Evolutionary conservation across 2,113 vertebrate genomes (phyloP).

Genomic region (Anguilla rostrata): DNA sequence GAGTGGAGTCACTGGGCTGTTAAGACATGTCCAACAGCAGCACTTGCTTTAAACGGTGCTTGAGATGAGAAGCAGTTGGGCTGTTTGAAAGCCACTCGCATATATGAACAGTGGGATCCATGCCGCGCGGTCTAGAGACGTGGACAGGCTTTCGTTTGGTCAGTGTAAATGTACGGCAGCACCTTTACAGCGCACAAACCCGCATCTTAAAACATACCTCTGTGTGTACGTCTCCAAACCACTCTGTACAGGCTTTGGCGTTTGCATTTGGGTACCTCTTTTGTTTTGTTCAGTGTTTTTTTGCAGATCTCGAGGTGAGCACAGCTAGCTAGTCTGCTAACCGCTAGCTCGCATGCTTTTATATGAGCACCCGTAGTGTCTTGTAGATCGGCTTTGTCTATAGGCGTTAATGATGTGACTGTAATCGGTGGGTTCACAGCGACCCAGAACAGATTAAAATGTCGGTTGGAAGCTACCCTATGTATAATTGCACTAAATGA

Average conservation of each 20-base stretch:
- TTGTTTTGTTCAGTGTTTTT: background rate
- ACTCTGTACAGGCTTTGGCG: background rate
- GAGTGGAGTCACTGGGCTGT: too few species aligned
- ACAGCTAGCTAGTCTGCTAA: background rate
- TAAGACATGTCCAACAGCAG: too few species aligned
- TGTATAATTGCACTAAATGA: conserved; percentile 43
- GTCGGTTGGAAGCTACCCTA: background rate
- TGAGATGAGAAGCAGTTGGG: too few species aligned
- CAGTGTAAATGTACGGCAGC: background rate
- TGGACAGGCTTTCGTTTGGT: background rate
- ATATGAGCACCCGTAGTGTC: background rate
- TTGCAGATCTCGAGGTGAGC: background rate
- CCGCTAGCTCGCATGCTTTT: background rate
- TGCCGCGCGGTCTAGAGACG: background rate
- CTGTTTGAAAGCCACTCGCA: too few species aligned
- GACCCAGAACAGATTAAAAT: background rate
- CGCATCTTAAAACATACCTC: background rate
- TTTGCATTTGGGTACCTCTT: background rate
- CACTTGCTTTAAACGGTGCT: too few species aligned
- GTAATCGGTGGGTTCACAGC: conserved; percentile 12
- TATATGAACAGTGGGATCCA: background rate
- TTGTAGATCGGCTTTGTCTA: background rate
- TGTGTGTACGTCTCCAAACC: background rate
- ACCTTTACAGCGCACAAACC: background rate
- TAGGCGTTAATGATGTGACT: conserved; percentile 8